These are phyloP conservation scores for Ailuropoda melanoleuca DNA, from an alignment of 2,113 vertebrate species.

Conservation along the genomic window DNA sequence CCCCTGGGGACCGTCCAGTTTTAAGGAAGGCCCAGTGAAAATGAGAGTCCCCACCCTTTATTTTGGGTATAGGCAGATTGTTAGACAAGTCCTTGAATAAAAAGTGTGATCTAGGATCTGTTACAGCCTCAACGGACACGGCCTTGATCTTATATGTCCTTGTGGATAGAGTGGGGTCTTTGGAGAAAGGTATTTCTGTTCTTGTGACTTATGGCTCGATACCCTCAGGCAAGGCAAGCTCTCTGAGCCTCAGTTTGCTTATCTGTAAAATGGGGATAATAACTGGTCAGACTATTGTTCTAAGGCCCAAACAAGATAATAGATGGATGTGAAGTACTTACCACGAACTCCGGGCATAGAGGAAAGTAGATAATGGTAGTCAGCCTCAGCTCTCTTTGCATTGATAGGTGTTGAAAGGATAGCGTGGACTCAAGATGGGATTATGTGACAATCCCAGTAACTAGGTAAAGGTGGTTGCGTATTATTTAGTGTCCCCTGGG, in stretches of 20 bases:
- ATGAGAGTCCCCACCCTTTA: not conserved
- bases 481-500: not conserved
- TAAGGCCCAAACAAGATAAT: not conserved
- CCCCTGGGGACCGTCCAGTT: not conserved
- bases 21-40: not conserved
- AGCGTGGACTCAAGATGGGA: not conserved
- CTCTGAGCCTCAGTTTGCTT: conserved; percentile 16
- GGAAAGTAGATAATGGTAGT: not conserved
- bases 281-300: not conserved
- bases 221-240: not conserved
- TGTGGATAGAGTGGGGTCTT: not conserved
- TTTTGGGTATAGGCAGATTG: not conserved
- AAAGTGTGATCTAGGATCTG: not conserved
- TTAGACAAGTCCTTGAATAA: not conserved
- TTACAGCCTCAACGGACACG: not conserved
- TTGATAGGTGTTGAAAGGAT: not conserved
- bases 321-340: not conserved
- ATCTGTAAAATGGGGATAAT: not conserved
- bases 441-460: not conserved
- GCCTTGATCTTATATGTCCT: not conserved
- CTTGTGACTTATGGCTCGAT: not conserved
- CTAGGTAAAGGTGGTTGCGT: not conserved
- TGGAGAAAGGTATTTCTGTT: conserved; percentile 2
- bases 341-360: not conserved
- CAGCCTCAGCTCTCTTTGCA: not conserved